Base-by-base conservation (phyloP, 2,797 vertebrate species). In the Typhlichthys eigenmanni region DNA sequence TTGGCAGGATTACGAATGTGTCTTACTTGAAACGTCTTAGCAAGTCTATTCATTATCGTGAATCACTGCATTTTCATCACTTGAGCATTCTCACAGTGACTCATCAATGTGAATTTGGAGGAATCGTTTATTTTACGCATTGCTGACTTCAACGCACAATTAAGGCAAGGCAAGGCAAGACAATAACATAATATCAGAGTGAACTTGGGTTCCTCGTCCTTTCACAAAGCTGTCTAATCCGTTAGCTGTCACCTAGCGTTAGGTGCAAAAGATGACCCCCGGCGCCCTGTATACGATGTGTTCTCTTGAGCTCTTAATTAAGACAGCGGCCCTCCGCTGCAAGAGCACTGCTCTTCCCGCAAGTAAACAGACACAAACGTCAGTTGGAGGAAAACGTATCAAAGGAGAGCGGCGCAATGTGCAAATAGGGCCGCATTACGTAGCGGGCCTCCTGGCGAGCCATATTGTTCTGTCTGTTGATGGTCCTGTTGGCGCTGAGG, bases 371-470 rank as follows among this genome's bases (percentile, higher is more conserved):
- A 87, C 82, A 86, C 88, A 89, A 83, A 83, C 87, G 86, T 91
- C 90, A 85, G 90, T 87, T 83, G 88, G 89, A 90, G 80, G 88
- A 86, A 84, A 74, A 88, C 90, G 88, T 66, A 82, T 91, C 89
- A 92, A 92, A 91, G 76, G 74, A 71, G 60, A 58, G 62, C 65
- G 64, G 79, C 72, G 92, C 89, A 93, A 93, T 91, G 69, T 89
- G 57, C 62, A 82, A 68, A 81, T 71, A 76, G 76, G 69, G 75
- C 68, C 75, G 80, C 90, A 90, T 92, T 85, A 91, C 78, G 72
- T 85, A 87, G 78, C 71, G 75, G 87, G 79, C 86, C 83, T 83
- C 90, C 86, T 79, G 86, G 61, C 74, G 90, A 76, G 82, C 62
- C 64, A 86, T 88, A 92, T 92, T 92, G 89, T 91, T 72, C 78